Evolutionary conservation across 2,113 vertebrate genomes (phyloP).

Genomic region (Stigmatopora argus): DNA sequence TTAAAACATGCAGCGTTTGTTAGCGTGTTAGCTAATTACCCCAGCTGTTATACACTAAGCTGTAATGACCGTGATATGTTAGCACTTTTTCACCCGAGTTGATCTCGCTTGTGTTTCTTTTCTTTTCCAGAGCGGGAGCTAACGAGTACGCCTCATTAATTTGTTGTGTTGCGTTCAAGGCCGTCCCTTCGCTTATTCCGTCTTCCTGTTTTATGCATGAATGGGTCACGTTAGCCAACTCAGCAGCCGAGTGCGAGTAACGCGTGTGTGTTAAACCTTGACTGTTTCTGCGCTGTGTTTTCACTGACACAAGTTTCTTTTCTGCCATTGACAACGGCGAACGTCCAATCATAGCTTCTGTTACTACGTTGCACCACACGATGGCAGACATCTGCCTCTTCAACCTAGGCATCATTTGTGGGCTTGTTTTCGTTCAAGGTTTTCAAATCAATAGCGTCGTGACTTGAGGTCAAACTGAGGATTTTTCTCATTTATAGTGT

Average conservation of each 20-base stretch:
- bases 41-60: neutral
- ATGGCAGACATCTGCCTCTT: no score
- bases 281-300: neutral
- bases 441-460: no score
- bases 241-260: slow-evolving; percentile 49
- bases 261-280: slow-evolving; percentile 22
- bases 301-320: neutral
- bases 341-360: no score
- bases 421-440: no score
- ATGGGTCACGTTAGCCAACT: slow-evolving; percentile 59
- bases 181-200: slow-evolving; percentile 22
- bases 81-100: slow-evolving; percentile 8
- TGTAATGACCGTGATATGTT: slow-evolving; percentile 5
- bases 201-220: slow-evolving; percentile 57
- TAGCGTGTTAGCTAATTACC: neutral
- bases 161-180: slow-evolving; percentile 34
- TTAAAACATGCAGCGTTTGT: neutral
- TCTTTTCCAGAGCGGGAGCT: slow-evolving; percentile 13
- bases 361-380: no score
- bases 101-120: slow-evolving; percentile 6
- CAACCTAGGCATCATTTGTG: no score
- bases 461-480: no score
- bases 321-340: neutral
- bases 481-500: no score
- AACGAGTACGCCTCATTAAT: slow-evolving; percentile 34